A percentile compares a stretch with the other conserved stretches of the same genome.
Evolutionary conservation across 2,113 vertebrate genomes (phyloP).

Genomic region (Motacilla alba): DNA sequence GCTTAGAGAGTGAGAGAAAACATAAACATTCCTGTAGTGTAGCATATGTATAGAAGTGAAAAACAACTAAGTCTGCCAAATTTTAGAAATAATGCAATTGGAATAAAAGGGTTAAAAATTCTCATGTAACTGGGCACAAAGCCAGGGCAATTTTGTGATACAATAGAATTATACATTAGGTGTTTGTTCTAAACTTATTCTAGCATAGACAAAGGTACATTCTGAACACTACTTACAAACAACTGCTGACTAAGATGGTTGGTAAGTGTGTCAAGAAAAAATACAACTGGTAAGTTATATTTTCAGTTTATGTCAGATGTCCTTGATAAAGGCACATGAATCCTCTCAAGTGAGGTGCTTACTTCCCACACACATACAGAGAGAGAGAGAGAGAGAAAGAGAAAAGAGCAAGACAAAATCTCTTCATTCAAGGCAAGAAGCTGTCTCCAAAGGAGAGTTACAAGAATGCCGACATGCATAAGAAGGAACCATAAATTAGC

Average conservation of each 20-base stretch:
- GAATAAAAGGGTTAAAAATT: not conserved
- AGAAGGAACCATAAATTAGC: conserved; percentile 1
- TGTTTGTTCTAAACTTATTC: conserved; percentile 6
- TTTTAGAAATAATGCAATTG: not conserved
- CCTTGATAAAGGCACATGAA: not conserved
- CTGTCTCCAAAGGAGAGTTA: conserved; percentile 23
- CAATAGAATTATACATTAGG: not conserved
- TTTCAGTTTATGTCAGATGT: not conserved
- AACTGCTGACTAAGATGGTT: conserved; percentile 13
- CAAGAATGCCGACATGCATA: conserved; percentile 11
- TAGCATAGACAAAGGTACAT: not conserved
- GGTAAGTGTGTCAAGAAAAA: conserved; percentile 4
- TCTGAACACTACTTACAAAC: not conserved
- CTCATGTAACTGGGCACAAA: not conserved
- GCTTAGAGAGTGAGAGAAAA: not conserved
- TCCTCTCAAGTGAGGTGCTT: not conserved
- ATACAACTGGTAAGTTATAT: not conserved
- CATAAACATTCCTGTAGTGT: not conserved
- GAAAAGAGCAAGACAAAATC: not conserved
- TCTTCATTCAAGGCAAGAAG: conserved; percentile 10
- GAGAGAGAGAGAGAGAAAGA: not conserved
- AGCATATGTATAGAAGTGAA: not conserved
- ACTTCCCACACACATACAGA: not conserved
- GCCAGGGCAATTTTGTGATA: not conserved
- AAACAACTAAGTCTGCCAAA: not conserved